These are phyloP conservation scores for Melipona quadrifasciata DNA, from an alignment of 1,140 invertebrate species.

Conservation along the genomic window DNA sequence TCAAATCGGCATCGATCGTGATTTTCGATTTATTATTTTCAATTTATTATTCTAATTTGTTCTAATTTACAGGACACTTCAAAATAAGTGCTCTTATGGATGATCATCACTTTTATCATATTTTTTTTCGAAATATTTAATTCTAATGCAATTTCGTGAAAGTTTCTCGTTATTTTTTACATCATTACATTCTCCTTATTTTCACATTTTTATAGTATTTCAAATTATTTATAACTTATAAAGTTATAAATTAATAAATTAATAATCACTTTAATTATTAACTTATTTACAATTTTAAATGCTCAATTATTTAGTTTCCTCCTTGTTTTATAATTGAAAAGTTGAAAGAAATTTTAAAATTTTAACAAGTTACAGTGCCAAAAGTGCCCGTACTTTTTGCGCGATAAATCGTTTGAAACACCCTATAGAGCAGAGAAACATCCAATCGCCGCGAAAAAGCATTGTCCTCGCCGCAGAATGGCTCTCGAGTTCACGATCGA, in stretches of 20 bases:
- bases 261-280: no score
- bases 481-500: background rate
- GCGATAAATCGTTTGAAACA: background rate
- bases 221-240: no score
- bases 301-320: no score
- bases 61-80: background rate
- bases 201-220: no score
- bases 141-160: no score
- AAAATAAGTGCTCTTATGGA: background rate
- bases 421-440: no score
- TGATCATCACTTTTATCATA: no score
- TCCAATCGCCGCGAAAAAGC: background rate
- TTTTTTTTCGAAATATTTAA: no score
- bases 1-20: background rate
- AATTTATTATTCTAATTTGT: background rate
- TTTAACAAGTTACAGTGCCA: no score
- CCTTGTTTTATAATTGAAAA: background rate
- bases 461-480: no score
- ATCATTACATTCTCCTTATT: background rate
- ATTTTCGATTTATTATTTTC: background rate
- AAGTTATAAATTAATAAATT: no score
- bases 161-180: background rate
- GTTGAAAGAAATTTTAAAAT: background rate
- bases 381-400: background rate
- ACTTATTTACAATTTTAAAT: no score